phyloP scores from a whole-genome alignment of 2,113 vertebrate genomes.

The Dryoscopus gambensis region DNA sequence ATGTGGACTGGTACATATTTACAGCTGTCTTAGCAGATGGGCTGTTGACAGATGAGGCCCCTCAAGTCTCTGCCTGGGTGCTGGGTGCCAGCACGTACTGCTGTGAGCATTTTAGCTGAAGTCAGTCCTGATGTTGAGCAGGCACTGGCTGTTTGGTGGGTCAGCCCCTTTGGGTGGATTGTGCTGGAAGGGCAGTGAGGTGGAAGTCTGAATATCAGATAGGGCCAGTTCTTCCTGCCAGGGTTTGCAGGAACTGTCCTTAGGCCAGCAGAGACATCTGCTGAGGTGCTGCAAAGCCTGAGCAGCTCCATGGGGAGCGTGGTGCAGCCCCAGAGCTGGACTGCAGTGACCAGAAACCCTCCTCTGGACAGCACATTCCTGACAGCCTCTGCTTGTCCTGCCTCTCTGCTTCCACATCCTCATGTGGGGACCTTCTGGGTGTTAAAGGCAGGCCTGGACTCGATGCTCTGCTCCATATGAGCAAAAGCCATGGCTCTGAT shows the following conservation, averaged over 20 bases:
- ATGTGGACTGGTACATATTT: not conserved
- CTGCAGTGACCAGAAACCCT: not conserved
- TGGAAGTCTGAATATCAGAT: not conserved
- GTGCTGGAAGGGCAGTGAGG: not conserved
- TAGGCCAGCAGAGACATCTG: rapidly evolving
- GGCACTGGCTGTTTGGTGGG: not conserved
- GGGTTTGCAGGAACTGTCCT: not conserved
- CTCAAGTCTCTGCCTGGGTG: not conserved
- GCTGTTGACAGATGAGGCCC: slow-evolving; percentile 22
- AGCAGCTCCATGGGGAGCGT: not conserved
- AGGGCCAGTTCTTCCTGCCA: not conserved
- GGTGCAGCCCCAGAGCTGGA: not conserved
- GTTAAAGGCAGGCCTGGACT: not conserved
- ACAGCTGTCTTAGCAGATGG: slow-evolving; percentile 53
- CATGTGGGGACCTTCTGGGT: not conserved
- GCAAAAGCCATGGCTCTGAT: not conserved
- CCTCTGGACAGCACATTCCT: not conserved
- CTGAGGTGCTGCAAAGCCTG: not conserved
- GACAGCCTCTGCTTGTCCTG: not conserved
- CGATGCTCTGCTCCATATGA: not conserved
- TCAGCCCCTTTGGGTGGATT: not conserved
- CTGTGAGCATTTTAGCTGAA: not conserved
- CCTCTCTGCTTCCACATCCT: not conserved
- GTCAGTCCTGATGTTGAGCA: not conserved
- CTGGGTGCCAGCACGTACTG: not conserved